These are phyloP conservation scores for Siphlonurus alternatus DNA, from an alignment of 2,888 invertebrate genomes.

Conservation along the genomic window DNA sequence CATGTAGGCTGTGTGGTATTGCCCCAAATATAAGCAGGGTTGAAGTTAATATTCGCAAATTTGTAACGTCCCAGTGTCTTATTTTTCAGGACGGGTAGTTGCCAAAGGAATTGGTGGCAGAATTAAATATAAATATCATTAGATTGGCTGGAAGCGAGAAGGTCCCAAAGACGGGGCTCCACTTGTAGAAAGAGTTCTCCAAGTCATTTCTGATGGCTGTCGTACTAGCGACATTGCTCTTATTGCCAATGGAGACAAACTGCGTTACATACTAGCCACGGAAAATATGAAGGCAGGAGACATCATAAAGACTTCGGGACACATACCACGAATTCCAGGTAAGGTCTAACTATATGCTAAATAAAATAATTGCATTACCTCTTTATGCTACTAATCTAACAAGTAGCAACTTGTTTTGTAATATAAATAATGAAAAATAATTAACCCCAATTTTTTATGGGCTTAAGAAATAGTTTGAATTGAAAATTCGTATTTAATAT, in stretches of 20 bases:
- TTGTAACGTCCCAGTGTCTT: too few relatives aligned
- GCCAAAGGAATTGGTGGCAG: constrained; percentile 82
- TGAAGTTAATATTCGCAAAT: too few relatives aligned
- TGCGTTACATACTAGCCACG: constrained; percentile 87
- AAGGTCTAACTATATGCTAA: too few relatives aligned
- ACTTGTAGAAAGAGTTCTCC: constrained; percentile 27
- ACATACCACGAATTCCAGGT: constrained; percentile 75
- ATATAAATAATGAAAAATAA: too few relatives aligned
- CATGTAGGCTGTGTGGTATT: too few relatives aligned
- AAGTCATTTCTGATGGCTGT: constrained; percentile 53
- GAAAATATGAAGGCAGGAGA: constrained; percentile 91
- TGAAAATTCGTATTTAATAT: too few relatives aligned
- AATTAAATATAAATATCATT: constrained; percentile 72
- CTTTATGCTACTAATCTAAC: too few relatives aligned
- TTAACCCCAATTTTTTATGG: too few relatives aligned
- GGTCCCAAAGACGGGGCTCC: constrained; percentile 33
- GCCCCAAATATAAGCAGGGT: too few relatives aligned
- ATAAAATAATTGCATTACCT: too few relatives aligned
- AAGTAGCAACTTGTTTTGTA: too few relatives aligned
- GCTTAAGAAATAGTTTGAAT: too few relatives aligned
- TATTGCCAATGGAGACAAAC: constrained; percentile 57
- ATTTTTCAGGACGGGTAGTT: constrained; percentile 43
- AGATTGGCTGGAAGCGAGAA: constrained; percentile 68
- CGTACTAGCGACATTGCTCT: constrained; percentile 74
- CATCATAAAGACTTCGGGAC: constrained; percentile 58